Base-by-base conservation (phyloP, 2,888 invertebrate genomes). In the Mesoligia furuncula region DNA sequence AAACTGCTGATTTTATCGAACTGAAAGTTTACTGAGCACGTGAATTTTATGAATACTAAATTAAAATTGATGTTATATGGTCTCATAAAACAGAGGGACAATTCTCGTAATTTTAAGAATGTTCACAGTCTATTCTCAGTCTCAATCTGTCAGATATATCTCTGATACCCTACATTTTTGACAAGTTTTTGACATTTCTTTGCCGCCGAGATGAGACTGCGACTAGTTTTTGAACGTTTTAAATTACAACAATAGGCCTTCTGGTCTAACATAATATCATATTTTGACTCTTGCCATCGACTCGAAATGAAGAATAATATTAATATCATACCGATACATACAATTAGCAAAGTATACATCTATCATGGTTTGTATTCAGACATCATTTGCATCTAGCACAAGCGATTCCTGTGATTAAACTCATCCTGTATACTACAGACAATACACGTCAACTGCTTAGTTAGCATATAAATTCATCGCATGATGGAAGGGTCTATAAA, bases 401-500 rank as follows among this genome's bases (percentile, higher is more conserved):
- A 71, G 4, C 20, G 9, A 57, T 54, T n/a, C 9, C 1, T 48
- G 24, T 59, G 31, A 68, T 39, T 45, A 78, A 20, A 20, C 20
- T 48, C 48, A 48, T 4, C 0, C 39, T 39, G 17, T 78, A 78
- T 8, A 48, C 15, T 54, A 36, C n/a, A 64, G 31, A 39, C 45
- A 73, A 51, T 79, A 65, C 11, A 59, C 24, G n/a, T 80, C 39
- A n/a, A 1, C 31, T 39, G 42, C 17, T 80, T 80, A 73, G 73
- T 79, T 80, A 65, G 73, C 74, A 66, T 80, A 79, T 65, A 42
- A 80, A 80, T 59, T 66, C 20, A 24, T 65, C 20, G 15, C 20
- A 57, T 65, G 31, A 51, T 73, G 5, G 39, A 62, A 45, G 54
- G 36, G 17, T 59, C 59, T 66, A 36, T 45, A 11, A 66, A 11